phyloP scores from a whole-genome alignment of 2,113 vertebrate species.

The Terrapene triunguis region DNA sequence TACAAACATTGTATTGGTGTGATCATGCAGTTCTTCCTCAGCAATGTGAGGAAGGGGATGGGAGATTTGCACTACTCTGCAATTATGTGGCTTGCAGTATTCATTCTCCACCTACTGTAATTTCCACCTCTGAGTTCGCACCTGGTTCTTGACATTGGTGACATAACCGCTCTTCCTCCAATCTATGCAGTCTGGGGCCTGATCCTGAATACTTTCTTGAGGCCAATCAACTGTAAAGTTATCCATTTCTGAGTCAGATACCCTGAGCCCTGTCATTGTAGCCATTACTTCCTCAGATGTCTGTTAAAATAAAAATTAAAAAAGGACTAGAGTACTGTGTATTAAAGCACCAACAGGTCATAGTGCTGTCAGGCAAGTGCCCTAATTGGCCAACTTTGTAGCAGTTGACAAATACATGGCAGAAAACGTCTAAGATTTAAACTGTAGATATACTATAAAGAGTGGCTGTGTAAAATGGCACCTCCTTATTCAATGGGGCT shows the following conservation, averaged over 20 bases:
- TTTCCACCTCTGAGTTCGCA: neutral
- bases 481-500: neutral
- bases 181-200: neutral
- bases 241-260: slow-evolving; percentile 40
- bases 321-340: neutral
- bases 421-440: neutral
- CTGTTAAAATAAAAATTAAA: slow-evolving; percentile 49
- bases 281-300: slow-evolving; percentile 81
- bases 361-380: neutral
- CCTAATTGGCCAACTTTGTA: neutral
- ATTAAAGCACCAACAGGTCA: neutral
- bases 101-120: neutral
- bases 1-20: neutral
- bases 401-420: neutral
- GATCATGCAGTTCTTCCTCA: neutral
- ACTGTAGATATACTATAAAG: neutral
- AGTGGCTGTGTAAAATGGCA: neutral
- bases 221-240: slow-evolving; percentile 37
- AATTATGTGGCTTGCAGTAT: neutral
- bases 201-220: neutral
- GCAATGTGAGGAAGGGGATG: neutral
- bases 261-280: slow-evolving; percentile 78
- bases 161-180: slow-evolving; percentile 18
- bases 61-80: neutral
- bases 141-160: slow-evolving; percentile 23